A percentile compares a stretch with the other conserved stretches of the same genome.
These are phyloP conservation scores for Podarcis muralis DNA, from an alignment of 2,113 vertebrate genomes.

Conservation along the genomic window DNA sequence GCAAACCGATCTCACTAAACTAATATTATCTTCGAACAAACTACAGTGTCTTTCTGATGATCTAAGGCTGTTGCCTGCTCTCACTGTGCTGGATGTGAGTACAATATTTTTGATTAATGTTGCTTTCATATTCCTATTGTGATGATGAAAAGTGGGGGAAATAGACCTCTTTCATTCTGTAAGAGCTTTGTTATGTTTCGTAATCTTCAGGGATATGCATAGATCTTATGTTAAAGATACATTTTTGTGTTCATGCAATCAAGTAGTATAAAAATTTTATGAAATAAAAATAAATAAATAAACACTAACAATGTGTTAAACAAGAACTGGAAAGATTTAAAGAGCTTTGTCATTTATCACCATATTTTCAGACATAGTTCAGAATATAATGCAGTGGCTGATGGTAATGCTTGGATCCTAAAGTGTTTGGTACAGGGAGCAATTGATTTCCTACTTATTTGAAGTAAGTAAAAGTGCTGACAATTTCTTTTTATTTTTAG, in stretches of 20 bases:
- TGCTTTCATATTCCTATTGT: fast-evolving
- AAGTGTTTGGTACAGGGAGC: neutral
- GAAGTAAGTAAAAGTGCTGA: neutral
- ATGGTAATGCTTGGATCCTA: neutral
- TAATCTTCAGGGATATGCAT: neutral
- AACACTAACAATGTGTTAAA: neutral
- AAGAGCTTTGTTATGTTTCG: neutral
- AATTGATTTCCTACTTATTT: neutral
- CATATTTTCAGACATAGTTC: neutral
- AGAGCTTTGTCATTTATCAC: neutral
- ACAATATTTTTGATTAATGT: fast-evolving
- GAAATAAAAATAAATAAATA: neutral
- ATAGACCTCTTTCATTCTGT: neutral
- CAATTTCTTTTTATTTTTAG: constrained; percentile 71
- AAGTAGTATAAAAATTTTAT: neutral
- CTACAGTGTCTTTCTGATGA: constrained; percentile 88
- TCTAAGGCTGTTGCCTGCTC: constrained; percentile 83
- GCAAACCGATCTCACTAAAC: constrained; percentile 90
- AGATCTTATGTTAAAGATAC: neutral
- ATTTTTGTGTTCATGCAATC: neutral
- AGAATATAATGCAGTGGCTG: neutral
- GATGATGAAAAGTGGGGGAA: fast-evolving
- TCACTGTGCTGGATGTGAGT: constrained; percentile 89
- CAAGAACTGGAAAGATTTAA: neutral
- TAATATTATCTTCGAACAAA: constrained; percentile 92